Percentiles rank a stretch among this genome's conserved stretches.
Evolutionary conservation across 2,113 vertebrate genomes (phyloP).

Genomic region (Oryzias celebensis): DNA sequence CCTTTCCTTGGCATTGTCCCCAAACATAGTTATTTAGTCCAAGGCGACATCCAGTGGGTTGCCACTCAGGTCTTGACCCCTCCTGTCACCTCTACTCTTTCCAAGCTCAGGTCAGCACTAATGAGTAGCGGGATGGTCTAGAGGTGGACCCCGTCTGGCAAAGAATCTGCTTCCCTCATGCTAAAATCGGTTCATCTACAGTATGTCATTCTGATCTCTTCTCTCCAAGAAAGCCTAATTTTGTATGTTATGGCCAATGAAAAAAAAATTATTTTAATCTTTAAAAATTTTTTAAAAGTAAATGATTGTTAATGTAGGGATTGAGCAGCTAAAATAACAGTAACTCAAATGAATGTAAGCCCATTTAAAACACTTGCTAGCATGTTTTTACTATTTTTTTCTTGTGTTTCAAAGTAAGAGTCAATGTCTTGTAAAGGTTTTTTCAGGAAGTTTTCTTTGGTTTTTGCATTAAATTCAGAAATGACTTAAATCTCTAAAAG

Average conservation of each 20-base stretch:
- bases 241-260: slow-evolving; percentile 35
- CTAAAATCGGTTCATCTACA: slow-evolving; percentile 4
- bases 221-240: slow-evolving; percentile 5
- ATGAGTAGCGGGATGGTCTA: slow-evolving; percentile 55
- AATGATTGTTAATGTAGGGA: too few relatives aligned
- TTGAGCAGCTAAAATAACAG: too few relatives aligned
- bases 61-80: slow-evolving; percentile 41
- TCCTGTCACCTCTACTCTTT: slow-evolving; percentile 44
- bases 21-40: slow-evolving; percentile 30
- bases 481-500: too few relatives aligned
- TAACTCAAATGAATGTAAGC: too few relatives aligned
- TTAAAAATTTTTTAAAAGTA: too few relatives aligned
- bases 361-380: too few relatives aligned
- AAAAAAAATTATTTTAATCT: neutral
- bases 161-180: slow-evolving; percentile 35
- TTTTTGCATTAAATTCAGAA: too few relatives aligned
- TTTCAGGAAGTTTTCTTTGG: too few relatives aligned
- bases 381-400: too few relatives aligned
- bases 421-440: too few relatives aligned
- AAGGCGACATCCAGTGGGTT: slow-evolving; percentile 34
- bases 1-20: slow-evolving; percentile 33
- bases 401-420: too few relatives aligned
- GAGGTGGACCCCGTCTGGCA: slow-evolving; percentile 33
- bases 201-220: slow-evolving; percentile 1
- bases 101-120: slow-evolving; percentile 57